Evolutionary conservation across 2,888 invertebrate species (phyloP).

Genomic region (Troides aeacus): DNA sequence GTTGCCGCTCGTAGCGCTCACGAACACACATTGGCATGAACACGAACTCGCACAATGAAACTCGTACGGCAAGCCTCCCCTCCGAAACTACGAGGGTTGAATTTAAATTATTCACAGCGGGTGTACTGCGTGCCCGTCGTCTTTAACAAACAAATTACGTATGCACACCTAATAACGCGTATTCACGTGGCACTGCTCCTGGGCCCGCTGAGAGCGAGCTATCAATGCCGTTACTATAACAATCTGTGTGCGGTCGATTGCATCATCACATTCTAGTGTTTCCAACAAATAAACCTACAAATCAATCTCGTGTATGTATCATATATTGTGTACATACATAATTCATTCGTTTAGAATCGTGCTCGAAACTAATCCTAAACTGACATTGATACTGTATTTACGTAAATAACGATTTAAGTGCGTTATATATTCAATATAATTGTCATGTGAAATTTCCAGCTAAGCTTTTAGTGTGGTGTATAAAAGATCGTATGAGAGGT

Average conservation of each 20-base stretch:
- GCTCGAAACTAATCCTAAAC: no score
- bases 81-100: slow-evolving; percentile 67
- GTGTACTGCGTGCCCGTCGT: slow-evolving; percentile 76
- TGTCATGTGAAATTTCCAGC: no score
- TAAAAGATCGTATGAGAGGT: neutral
- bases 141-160: slow-evolving; percentile 80
- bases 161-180: slow-evolving; percentile 74
- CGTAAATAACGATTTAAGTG: no score
- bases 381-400: no score
- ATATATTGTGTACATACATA: no score
- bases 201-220: slow-evolving; percentile 41
- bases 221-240: slow-evolving; percentile 10
- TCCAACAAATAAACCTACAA: neutral
- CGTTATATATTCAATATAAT: no score
- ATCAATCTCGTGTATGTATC: neutral
- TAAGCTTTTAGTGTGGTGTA: neutral
- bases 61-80: slow-evolving; percentile 65
- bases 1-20: slow-evolving; percentile 45
- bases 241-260: slow-evolving; percentile 2
- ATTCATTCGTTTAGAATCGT: no score
- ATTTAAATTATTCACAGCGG: slow-evolving; percentile 80
- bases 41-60: slow-evolving; percentile 48
- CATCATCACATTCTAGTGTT: neutral
- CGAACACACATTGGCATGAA: slow-evolving; percentile 47
- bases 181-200: slow-evolving; percentile 54